Evolutionary conservation across 2,113 vertebrate species (phyloP).

Genomic region (Carettochelys insculpta): DNA sequence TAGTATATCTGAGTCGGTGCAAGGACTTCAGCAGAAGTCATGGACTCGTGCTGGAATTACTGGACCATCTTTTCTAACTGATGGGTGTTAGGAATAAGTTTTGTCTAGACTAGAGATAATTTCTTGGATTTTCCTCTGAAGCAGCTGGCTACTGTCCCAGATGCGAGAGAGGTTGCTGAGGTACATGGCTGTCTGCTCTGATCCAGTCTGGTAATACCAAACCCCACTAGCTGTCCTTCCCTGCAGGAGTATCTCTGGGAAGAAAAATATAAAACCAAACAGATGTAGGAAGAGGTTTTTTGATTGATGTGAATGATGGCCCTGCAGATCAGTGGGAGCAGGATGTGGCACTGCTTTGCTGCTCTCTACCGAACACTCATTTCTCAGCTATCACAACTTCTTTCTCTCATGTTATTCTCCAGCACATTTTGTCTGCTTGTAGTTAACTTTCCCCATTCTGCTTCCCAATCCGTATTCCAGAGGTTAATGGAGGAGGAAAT

Average conservation of each 20-base stretch:
- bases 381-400: background rate
- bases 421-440: slow-evolving; percentile 46
- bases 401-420: background rate
- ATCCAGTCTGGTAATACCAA: accelerated
- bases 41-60: too few species aligned
- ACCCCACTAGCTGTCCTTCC: background rate
- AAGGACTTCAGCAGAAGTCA: too few species aligned
- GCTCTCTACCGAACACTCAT: background rate
- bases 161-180: too few species aligned
- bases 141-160: too few species aligned
- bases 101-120: too few species aligned
- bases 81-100: too few species aligned
- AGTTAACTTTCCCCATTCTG: slow-evolving; percentile 32
- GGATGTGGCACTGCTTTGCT: background rate
- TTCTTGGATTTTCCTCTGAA: too few species aligned
- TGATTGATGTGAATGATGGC: background rate
- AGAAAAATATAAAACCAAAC: background rate
- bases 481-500: background rate
- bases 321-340: background rate
- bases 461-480: background rate
- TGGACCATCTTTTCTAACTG: too few species aligned
- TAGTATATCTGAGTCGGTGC: too few species aligned
- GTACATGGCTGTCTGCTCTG: background rate
- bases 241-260: background rate
- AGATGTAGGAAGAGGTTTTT: background rate